Conservation (phyloP, 1,140 invertebrate genomes). For the Galendromus occidentalis region DNA sequence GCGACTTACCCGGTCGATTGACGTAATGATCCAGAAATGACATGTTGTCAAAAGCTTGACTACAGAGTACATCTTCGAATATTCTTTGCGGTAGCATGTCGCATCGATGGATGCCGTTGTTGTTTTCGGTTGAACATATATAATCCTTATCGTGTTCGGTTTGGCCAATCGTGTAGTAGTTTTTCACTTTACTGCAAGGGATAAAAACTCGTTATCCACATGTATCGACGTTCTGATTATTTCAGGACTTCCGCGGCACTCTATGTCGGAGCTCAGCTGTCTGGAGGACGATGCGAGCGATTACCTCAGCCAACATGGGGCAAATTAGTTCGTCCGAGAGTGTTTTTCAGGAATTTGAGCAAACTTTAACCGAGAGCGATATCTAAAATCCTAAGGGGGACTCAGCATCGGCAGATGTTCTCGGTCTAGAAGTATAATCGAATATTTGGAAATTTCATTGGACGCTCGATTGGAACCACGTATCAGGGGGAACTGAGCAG, state of each 20-base stretch:
- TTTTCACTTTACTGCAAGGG: background rate
- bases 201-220: background rate
- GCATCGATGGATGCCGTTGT: slow-evolving; percentile 87
- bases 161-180: slow-evolving; percentile 13
- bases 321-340: background rate
- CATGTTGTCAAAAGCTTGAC: slow-evolving; percentile 26
- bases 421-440: too few species aligned
- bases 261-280: too few species aligned
- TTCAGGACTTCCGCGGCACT: too few species aligned
- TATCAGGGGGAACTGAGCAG: too few species aligned
- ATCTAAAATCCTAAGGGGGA: too few species aligned
- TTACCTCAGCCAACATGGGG: background rate
- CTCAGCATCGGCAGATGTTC: too few species aligned
- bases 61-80: slow-evolving; percentile 44
- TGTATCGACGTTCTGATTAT: too few species aligned
- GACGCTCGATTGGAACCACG: too few species aligned
- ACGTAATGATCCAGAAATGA: slow-evolving; percentile 24
- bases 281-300: background rate
- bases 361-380: too few species aligned
- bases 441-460: too few species aligned
- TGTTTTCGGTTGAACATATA: slow-evolving; percentile 80
- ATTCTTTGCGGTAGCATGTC: slow-evolving; percentile 57
- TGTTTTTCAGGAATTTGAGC: background rate
- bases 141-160: slow-evolving; percentile 58
- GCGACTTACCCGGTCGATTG: background rate